Percentiles rank a stretch among this genome's conserved stretches.
phyloP scores from a whole-genome alignment of 2,888 invertebrate genomes.

The Mystacides longicornis region DNA sequence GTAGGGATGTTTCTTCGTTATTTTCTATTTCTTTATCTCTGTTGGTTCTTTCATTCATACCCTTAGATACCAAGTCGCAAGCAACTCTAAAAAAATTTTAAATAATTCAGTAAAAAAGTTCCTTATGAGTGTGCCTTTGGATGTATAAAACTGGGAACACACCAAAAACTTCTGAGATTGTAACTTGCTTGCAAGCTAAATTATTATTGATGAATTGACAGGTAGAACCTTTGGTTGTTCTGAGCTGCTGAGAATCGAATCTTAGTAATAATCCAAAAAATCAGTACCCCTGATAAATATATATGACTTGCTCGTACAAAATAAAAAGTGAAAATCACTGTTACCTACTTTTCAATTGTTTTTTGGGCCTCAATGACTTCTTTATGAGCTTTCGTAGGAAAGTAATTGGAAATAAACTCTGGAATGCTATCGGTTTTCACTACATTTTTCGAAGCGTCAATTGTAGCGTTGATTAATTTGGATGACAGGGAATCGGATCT shows the following conservation, averaged over 20 bases:
- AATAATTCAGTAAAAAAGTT: too few relatives aligned
- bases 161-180: too few relatives aligned
- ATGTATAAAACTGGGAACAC: too few relatives aligned
- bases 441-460: conserved; percentile 63
- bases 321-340: too few relatives aligned
- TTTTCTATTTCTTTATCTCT: conserved; percentile 19
- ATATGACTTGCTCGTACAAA: too few relatives aligned
- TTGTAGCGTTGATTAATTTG: conserved; percentile 63
- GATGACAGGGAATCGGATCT: conserved; percentile 54
- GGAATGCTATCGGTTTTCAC: conserved; percentile 67
- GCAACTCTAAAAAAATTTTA: conserved; percentile 55
- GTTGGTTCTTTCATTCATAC: conserved; percentile 35
- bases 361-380: conserved; percentile 58
- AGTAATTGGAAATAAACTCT: conserved; percentile 34
- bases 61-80: conserved; percentile 54
- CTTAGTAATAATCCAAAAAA: too few relatives aligned
- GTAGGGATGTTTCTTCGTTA: conserved; percentile 41
- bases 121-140: too few relatives aligned
- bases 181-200: too few relatives aligned
- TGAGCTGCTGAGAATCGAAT: too few relatives aligned
- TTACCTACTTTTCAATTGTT: conserved; percentile 56
- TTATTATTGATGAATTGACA: too few relatives aligned
- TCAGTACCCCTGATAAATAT: too few relatives aligned
- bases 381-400: conserved; percentile 46
- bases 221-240: too few relatives aligned